phyloP scores from a whole-genome alignment of 2,797 vertebrate genomes.

The Ctenochaetus hawaiiensis region DNA sequence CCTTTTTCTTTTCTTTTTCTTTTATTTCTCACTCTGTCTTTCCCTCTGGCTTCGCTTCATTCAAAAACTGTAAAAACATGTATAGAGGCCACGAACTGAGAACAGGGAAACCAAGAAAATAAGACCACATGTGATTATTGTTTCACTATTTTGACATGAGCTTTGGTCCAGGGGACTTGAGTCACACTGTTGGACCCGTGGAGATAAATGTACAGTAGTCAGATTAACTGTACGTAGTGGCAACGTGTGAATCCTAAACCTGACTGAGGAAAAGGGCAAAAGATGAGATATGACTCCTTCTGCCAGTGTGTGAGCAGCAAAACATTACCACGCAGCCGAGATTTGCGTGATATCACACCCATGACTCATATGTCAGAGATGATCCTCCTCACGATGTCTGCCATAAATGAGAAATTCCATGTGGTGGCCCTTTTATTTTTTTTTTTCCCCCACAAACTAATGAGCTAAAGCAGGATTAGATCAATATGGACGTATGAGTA shows the following conservation, averaged over 20 bases:
- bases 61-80: conserved; percentile 44
- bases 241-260: conserved; percentile 20
- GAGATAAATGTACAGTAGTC: conserved; percentile 39
- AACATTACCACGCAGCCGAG: conserved; percentile 14
- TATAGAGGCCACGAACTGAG: conserved; percentile 24
- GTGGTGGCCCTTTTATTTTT: not conserved
- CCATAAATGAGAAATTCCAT: conserved; percentile 5
- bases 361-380: conserved; percentile 55
- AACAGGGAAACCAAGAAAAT: conserved; percentile 4
- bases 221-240: conserved; percentile 9
- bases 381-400: conserved; percentile 5
- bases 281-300: conserved; percentile 26
- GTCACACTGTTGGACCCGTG: conserved; percentile 35
- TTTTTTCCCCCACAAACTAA: not conserved
- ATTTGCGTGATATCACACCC: conserved; percentile 30
- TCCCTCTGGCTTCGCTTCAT: conserved; percentile 33
- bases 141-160: conserved; percentile 36
- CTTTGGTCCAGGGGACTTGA: conserved; percentile 41
- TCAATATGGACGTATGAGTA: not conserved
- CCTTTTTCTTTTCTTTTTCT: not conserved
- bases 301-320: conserved; percentile 21
- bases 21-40: not conserved
- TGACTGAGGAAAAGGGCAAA: conserved; percentile 35
- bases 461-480: not conserved
- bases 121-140: conserved; percentile 25